phyloP scores from a whole-genome alignment of 2,113 vertebrate species.

The Lichenostomus cassidix region DNA sequence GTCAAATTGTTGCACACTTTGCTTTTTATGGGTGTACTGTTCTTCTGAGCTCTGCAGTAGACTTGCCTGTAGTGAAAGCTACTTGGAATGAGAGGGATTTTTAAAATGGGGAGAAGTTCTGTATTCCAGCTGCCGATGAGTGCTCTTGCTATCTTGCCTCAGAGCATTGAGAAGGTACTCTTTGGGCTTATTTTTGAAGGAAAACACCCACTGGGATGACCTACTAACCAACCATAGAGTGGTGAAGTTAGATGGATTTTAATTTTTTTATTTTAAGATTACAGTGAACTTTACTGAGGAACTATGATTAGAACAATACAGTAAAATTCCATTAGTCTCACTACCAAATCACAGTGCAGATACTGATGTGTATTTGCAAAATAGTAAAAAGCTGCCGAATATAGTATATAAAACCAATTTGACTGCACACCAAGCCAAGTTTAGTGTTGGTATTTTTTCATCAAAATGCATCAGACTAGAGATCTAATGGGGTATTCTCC shows the following conservation, averaged over 20 bases:
- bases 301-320: background rate
- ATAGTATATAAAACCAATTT: background rate
- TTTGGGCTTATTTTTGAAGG: constrained; percentile 41
- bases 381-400: background rate
- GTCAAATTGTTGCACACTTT: constrained; percentile 38
- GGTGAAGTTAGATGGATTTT: background rate
- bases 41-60: constrained; percentile 56
- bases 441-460: background rate
- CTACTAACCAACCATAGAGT: background rate
- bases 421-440: background rate
- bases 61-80: constrained; percentile 37
- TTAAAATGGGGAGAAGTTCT: background rate
- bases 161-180: constrained; percentile 58
- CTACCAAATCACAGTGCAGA: background rate
- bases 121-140: background rate
- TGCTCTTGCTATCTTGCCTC: constrained; percentile 45
- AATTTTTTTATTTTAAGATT: background rate
- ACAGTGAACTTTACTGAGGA: background rate
- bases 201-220: background rate
- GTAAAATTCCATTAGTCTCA: background rate
- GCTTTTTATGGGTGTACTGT: constrained; percentile 49
- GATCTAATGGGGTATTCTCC: background rate
- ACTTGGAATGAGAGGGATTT: constrained; percentile 10
- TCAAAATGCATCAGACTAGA: background rate
- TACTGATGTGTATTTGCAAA: background rate